Conservation (phyloP, 2,888 invertebrate genomes). For the Diloba caeruleocephala region DNA sequence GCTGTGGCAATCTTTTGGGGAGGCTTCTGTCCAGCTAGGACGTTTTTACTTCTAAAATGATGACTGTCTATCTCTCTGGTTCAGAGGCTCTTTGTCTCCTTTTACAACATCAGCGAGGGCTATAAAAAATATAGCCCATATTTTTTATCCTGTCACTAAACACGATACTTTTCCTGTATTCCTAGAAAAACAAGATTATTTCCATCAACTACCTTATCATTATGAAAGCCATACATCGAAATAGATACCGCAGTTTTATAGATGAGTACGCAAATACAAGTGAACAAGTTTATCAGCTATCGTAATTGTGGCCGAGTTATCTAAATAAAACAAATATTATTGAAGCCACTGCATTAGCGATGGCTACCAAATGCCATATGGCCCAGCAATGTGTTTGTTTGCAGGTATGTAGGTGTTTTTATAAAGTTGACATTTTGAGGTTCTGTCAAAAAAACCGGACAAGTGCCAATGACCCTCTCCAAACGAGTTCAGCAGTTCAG, state of each 20-base stretch:
- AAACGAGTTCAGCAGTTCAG: too few relatives aligned
- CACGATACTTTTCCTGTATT: not conserved
- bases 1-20: too few relatives aligned
- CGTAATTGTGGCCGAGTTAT: conserved; percentile 49
- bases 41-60: too few relatives aligned
- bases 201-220: conserved; percentile 21
- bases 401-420: too few relatives aligned
- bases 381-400: conserved; percentile 1
- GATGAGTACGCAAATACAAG: conserved; percentile 47
- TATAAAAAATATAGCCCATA: too few relatives aligned
- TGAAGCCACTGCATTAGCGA: conserved; percentile 55
- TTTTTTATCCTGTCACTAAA: not conserved
- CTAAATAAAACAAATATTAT: conserved; percentile 54
- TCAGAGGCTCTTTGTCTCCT: too few relatives aligned
- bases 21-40: too few relatives aligned
- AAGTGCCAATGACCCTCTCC: too few relatives aligned
- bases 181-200: conserved; percentile 26
- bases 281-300: conserved; percentile 41
- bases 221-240: conserved; percentile 40
- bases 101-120: too few relatives aligned
- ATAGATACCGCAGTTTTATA: conserved; percentile 45
- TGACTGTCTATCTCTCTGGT: too few relatives aligned
- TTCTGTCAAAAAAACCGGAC: too few relatives aligned
- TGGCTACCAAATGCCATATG: conserved; percentile 59
- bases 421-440: too few relatives aligned